phyloP scores from a whole-genome alignment of 2,113 vertebrate genomes.

The Struthio camelus region DNA sequence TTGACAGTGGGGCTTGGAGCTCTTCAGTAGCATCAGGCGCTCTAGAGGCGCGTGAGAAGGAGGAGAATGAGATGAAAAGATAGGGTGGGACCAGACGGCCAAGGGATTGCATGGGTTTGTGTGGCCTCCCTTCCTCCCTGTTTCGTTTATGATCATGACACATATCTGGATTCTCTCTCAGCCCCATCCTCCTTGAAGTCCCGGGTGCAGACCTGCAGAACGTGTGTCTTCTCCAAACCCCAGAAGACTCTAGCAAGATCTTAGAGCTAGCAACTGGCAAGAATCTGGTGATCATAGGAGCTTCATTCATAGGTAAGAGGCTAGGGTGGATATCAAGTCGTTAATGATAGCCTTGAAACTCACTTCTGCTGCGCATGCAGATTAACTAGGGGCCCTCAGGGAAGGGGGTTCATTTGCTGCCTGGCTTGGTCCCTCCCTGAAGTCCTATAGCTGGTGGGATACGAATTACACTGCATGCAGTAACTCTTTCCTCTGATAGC shows the following conservation, averaged over 20 bases:
- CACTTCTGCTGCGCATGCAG: accelerated
- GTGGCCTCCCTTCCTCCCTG: not conserved
- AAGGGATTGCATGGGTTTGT: not conserved
- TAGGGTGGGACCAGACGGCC: not conserved
- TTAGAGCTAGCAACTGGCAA: conserved; percentile 70
- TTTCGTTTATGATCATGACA: not conserved
- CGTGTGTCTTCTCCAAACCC: conserved; percentile 75
- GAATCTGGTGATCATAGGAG: conserved; percentile 79
- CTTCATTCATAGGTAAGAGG: conserved; percentile 85
- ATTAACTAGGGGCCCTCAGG: not conserved
- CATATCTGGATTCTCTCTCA: conserved; percentile 1
- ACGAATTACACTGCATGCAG: not conserved
- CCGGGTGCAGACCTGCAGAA: conserved; percentile 82
- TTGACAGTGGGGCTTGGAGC: not conserved
- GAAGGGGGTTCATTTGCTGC: not conserved
- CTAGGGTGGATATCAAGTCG: not conserved
- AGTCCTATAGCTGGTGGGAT: not conserved
- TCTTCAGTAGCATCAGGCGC: not conserved
- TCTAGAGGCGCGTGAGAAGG: not conserved
- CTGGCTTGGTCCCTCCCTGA: not conserved
- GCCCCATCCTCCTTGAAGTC: conserved; percentile 75
- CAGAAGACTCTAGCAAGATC: conserved; percentile 82
- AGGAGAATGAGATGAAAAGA: not conserved
- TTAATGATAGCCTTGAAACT: not conserved
- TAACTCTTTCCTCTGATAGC: not conserved